A percentile compares a stretch with the other conserved stretches of the same genome.
Conservation (phyloP, 2,113 vertebrate genomes). For the Corythornis madagascariensis region DNA sequence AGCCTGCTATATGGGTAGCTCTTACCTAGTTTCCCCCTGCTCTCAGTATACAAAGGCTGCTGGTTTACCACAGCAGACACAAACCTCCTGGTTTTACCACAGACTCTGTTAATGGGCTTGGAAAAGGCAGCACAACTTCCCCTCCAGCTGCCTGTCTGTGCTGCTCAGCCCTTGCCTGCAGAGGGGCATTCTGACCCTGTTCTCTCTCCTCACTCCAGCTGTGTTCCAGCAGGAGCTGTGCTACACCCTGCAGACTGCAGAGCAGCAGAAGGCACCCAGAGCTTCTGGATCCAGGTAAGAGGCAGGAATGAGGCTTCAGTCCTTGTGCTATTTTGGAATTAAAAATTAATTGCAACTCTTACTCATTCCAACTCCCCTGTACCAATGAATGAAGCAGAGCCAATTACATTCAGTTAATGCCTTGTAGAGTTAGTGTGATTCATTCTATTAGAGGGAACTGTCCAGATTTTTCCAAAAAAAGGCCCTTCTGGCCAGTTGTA, state of each 20-base stretch:
- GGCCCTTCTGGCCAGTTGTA: background rate
- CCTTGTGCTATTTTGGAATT: background rate
- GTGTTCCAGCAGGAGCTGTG: background rate
- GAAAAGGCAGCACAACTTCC: background rate
- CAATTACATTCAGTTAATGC: background rate
- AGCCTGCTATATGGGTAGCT: background rate
- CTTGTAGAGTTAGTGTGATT: background rate
- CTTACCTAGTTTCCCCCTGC: background rate
- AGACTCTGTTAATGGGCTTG: background rate
- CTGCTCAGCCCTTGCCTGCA: background rate
- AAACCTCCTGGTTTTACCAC: background rate
- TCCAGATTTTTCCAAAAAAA: background rate
- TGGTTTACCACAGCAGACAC: background rate
- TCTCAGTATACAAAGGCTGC: background rate
- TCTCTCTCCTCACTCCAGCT: background rate
- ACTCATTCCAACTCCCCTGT: background rate
- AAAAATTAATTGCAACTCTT: background rate
- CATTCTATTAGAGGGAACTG: constrained; percentile 5
- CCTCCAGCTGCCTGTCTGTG: background rate
- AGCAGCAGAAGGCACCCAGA: background rate
- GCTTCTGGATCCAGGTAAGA: background rate
- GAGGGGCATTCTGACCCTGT: background rate
- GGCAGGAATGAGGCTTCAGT: background rate
- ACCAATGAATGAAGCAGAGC: background rate
- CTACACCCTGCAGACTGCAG: background rate